These are phyloP conservation scores for Lasiommata megera DNA, from an alignment of 2,888 invertebrate species.

Conservation along the genomic window DNA sequence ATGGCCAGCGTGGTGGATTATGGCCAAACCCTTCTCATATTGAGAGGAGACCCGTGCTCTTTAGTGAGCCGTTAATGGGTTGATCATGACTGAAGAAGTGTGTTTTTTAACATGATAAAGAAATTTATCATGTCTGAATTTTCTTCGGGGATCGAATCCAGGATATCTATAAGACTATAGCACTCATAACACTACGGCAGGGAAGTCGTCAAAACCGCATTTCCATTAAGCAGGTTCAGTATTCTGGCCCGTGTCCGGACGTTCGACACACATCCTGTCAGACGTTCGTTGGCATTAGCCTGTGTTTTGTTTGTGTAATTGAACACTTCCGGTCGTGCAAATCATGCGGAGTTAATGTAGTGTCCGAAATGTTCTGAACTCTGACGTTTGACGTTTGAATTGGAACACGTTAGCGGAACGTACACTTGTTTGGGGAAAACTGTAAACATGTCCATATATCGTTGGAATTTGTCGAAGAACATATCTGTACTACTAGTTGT, in stretches of 20 bases:
- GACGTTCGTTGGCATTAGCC: constrained; percentile 10
- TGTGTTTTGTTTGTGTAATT: constrained; percentile 10
- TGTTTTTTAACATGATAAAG: too few relatives aligned
- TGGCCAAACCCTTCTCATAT: too few relatives aligned
- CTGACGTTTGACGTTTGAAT: constrained; percentile 1
- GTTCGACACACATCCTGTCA: constrained; percentile 18
- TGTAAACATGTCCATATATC: neutral
- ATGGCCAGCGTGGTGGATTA: too few relatives aligned
- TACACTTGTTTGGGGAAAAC: neutral
- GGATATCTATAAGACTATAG: too few relatives aligned
- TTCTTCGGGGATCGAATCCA: too few relatives aligned
- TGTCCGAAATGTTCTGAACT: constrained; percentile 5
- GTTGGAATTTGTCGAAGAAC: too few relatives aligned
- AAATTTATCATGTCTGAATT: too few relatives aligned
- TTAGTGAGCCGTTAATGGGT: too few relatives aligned
- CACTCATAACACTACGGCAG: too few relatives aligned
- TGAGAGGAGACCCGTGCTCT: too few relatives aligned
- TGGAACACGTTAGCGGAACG: neutral
- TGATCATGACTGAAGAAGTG: too few relatives aligned
- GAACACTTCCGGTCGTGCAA: constrained; percentile 21
- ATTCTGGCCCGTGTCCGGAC: constrained; percentile 12
- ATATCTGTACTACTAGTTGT: too few relatives aligned
- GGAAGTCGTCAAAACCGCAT: neutral
- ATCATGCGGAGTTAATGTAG: constrained; percentile 22
- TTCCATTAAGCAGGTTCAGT: constrained; percentile 2